phyloP scores from a whole-genome alignment of 23 tunicate genomes.

The Trididemnum nubilum region DNA sequence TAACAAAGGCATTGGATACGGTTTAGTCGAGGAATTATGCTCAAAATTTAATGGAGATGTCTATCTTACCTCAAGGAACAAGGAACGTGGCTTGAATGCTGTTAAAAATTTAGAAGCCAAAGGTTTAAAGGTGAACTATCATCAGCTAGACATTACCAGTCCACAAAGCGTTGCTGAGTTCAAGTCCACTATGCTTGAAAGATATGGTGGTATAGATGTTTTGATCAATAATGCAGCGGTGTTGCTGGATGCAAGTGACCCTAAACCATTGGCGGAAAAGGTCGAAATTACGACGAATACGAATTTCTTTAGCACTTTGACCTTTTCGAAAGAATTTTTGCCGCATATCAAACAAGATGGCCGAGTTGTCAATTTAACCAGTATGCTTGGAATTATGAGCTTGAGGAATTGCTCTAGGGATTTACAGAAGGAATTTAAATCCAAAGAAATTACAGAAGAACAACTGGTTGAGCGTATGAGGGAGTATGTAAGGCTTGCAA shows the following conservation, averaged over 20 bases:
- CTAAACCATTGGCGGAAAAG: slow-evolving; percentile 29
- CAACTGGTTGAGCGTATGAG: slow-evolving; percentile 34
- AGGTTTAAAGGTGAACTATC: slow-evolving; percentile 48
- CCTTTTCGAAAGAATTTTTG: slow-evolving; percentile 28
- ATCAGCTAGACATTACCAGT: slow-evolving; percentile 62
- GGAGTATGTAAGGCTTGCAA: slow-evolving; percentile 35
- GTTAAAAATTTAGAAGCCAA: slow-evolving; percentile 41
- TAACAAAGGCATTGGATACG: slow-evolving; percentile 85
- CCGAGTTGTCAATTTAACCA: slow-evolving; percentile 46
- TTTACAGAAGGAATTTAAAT: slow-evolving; percentile 42
- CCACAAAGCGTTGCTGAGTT: slow-evolving; percentile 37
- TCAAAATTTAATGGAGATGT: slow-evolving; percentile 55
- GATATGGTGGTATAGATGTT: slow-evolving; percentile 79
- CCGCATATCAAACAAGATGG: slow-evolving; percentile 54
- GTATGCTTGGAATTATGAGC: slow-evolving; percentile 17
- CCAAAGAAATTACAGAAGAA: slow-evolving; percentile 46
- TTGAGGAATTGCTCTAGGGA: slow-evolving; percentile 45
- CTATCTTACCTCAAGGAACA: too few species aligned
- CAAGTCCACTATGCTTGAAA: slow-evolving; percentile 3
- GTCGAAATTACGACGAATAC: slow-evolving; percentile 40
- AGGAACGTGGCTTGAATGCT: slow-evolving; percentile 50
- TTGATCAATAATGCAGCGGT: slow-evolving; percentile 80
- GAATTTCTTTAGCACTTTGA: slow-evolving; percentile 46
- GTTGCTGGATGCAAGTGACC: slow-evolving; percentile 20
- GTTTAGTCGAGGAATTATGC: slow-evolving; percentile 71